Evolutionary conservation across 1,140 invertebrate species (phyloP).

Genomic region (Phortica variegata): DNA sequence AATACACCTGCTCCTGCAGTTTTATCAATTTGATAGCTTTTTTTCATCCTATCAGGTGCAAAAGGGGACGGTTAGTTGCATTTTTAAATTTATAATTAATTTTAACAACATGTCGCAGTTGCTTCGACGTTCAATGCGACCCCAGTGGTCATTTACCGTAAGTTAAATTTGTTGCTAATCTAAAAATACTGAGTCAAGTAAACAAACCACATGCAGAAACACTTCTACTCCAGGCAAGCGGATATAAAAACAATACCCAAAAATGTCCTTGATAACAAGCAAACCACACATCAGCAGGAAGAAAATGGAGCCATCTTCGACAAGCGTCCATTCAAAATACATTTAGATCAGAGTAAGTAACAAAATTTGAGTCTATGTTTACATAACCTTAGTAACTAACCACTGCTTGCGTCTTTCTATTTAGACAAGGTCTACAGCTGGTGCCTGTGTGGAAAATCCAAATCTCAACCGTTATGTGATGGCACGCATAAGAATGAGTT

Average conservation of each 20-base stretch:
- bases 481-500: conserved; percentile 79
- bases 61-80: too few species aligned
- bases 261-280: conserved; percentile 64
- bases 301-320: conserved; percentile 78
- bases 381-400: conserved; percentile 38
- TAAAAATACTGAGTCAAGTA: not conserved
- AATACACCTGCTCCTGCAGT: too few species aligned
- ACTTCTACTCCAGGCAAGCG: conserved; percentile 23
- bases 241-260: conserved; percentile 61
- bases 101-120: too few species aligned
- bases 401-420: conserved; percentile 3
- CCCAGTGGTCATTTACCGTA: conserved; percentile 29
- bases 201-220: conserved; percentile 11
- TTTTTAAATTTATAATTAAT: too few species aligned
- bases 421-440: conserved; percentile 83
- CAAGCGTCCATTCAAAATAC: conserved; percentile 84
- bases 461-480: conserved; percentile 94
- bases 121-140: conserved; percentile 6
- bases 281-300: conserved; percentile 63
- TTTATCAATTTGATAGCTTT: too few species aligned
- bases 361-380: conserved; percentile 16
- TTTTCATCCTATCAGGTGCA: too few species aligned
- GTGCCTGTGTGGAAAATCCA: conserved; percentile 92
- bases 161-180: not conserved
- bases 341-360: conserved; percentile 63